These are phyloP conservation scores for Trididemnum miniatum DNA, from an alignment of 23 tunicate genomes.

Conservation along the genomic window DNA sequence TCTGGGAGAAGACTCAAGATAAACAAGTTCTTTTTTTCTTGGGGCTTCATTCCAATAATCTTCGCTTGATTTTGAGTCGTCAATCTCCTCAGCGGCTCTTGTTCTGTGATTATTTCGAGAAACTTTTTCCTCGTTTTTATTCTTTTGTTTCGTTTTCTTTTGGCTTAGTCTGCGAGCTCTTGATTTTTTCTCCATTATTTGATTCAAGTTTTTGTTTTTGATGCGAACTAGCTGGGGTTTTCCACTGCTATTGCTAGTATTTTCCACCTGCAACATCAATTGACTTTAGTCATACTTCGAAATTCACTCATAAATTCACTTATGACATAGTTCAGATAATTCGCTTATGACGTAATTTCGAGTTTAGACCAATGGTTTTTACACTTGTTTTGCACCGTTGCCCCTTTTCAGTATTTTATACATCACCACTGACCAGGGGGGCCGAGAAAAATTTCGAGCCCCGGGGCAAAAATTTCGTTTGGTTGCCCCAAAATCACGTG, in stretches of 20 bases:
- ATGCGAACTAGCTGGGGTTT: conserved; percentile 22
- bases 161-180: background rate
- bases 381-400: no score
- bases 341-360: no score
- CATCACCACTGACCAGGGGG: no score
- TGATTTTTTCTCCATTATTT: background rate
- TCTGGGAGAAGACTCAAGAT: conserved; percentile 64
- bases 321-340: no score
- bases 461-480: no score
- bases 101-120: conserved; percentile 12
- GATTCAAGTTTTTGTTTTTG: background rate
- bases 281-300: background rate
- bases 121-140: background rate
- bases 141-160: background rate
- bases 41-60: conserved; percentile 28
- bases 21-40: conserved; percentile 73
- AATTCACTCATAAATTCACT: no score
- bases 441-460: no score
- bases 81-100: conserved; percentile 3
- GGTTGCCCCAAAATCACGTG: no score
- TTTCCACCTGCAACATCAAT: conserved; percentile 4
- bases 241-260: conserved; percentile 28
- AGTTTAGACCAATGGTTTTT: no score
- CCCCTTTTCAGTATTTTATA: no score
- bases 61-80: background rate